A percentile compares a stretch with the other conserved stretches of the same genome.
Conservation (phyloP, 2,113 vertebrate genomes). For the Paracanthobrama guichenoti region DNA sequence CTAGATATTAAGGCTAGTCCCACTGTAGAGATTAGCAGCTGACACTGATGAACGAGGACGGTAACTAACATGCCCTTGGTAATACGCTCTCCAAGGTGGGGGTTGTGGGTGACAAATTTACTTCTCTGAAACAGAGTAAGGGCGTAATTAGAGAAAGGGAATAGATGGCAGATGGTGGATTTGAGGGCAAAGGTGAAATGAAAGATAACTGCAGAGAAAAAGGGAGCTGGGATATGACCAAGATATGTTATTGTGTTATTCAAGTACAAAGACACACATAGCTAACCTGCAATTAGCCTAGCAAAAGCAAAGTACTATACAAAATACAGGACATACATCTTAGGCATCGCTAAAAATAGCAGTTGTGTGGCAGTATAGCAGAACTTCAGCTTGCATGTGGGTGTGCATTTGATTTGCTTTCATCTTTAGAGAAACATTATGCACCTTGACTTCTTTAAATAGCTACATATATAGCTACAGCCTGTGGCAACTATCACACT, state of each 20-base stretch:
- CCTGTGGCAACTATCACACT: not conserved
- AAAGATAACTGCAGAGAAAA: not conserved
- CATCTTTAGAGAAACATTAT: no score
- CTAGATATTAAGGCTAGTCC: slow-evolving; percentile 13
- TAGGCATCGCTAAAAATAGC: not conserved
- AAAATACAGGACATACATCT: not conserved
- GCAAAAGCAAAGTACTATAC: not conserved
- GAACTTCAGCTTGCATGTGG: no score
- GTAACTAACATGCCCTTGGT: slow-evolving; percentile 33
- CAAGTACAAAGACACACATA: not conserved
- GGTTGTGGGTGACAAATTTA: slow-evolving; percentile 21
- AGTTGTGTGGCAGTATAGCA: not conserved
- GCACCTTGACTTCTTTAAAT: no score
- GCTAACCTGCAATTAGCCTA: slow-evolving; percentile 5
- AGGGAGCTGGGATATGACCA: not conserved
- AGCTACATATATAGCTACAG: no score
- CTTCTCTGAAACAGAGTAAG: slow-evolving; percentile 29
- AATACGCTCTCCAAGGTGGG: slow-evolving; percentile 4
- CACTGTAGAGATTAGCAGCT: slow-evolving; percentile 19
- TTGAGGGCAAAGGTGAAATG: slow-evolving; percentile 29
- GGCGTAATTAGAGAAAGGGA: slow-evolving; percentile 17
- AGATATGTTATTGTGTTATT: not conserved
- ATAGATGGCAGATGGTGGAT: not conserved
- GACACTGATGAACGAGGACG: slow-evolving; percentile 31
- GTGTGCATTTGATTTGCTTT: no score